Evolutionary conservation across 1,140 invertebrate species (phyloP).

Genomic region (Littorina saxatilis): DNA sequence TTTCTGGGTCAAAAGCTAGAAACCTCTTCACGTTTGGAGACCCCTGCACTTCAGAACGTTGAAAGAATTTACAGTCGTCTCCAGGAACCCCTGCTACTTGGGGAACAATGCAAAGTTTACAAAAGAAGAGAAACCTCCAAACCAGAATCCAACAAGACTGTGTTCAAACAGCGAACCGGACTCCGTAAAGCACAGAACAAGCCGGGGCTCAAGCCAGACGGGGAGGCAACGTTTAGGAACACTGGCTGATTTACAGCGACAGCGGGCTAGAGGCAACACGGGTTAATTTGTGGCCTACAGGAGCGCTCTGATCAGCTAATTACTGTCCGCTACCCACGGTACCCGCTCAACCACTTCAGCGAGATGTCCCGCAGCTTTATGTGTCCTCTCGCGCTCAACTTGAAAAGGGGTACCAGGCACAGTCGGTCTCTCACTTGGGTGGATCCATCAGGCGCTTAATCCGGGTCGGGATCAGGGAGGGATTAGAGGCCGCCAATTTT

Average conservation of each 20-base stretch:
- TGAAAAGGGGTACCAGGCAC: not conserved
- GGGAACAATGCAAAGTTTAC: too few relatives aligned
- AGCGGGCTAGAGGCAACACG: not conserved
- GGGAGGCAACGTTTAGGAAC: not conserved
- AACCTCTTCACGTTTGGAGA: too few relatives aligned
- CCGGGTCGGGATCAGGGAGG: not conserved
- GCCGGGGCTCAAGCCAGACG: too few relatives aligned
- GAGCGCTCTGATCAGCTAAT: slow-evolving; percentile 27
- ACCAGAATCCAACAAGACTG: too few relatives aligned
- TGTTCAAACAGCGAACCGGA: too few relatives aligned
- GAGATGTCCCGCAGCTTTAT: not conserved
- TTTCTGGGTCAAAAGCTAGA: too few relatives aligned
- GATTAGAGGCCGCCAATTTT: slow-evolving; percentile 24
- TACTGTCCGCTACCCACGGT: not conserved
- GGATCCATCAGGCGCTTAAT: slow-evolving; percentile 26
- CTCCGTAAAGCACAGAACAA: too few relatives aligned
- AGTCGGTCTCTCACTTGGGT: not conserved
- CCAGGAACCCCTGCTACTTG: too few relatives aligned
- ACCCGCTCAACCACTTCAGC: not conserved
- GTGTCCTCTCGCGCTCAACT: not conserved
- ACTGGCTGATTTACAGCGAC: slow-evolving; percentile 17
- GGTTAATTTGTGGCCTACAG: slow-evolving; percentile 8
- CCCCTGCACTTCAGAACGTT: too few relatives aligned
- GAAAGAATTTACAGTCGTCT: too few relatives aligned
- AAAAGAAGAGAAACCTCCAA: too few relatives aligned